Percentiles rank a stretch among this genome's conserved stretches.
These are phyloP conservation scores for Hoplias malabaricus DNA, from an alignment of 2,113 vertebrate species.

Conservation along the genomic window DNA sequence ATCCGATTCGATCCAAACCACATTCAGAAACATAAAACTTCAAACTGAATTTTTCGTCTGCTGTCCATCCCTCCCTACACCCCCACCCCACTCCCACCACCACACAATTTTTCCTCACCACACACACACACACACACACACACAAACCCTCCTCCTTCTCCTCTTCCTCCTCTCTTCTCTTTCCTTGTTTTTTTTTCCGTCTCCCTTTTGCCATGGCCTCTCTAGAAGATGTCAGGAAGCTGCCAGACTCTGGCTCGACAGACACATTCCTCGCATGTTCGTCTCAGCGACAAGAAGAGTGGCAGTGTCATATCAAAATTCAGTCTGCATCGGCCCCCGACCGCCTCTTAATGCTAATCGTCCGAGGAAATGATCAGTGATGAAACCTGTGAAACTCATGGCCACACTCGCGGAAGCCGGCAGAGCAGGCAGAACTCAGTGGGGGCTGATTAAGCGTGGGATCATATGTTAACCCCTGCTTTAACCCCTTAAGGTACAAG, in stretches of 20 bases:
- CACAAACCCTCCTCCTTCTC: background rate
- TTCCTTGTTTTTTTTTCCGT: background rate
- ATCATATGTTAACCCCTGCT: too few species aligned
- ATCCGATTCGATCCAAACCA: constrained; percentile 52
- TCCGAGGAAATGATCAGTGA: constrained; percentile 8
- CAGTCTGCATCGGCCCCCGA: constrained; percentile 21
- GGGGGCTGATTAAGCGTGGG: background rate
- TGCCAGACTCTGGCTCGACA: constrained; percentile 26
- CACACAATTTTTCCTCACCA: background rate
- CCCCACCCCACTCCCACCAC: background rate
- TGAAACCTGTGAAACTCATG: background rate
- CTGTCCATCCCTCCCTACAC: background rate
- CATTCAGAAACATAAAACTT: constrained; percentile 63
- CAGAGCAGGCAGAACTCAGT: background rate
- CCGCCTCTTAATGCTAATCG: constrained; percentile 31
- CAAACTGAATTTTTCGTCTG: constrained; percentile 36
- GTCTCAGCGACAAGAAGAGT: constrained; percentile 16
- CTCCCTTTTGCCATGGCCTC: background rate
- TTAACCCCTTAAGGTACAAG: too few species aligned
- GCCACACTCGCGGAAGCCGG: background rate
- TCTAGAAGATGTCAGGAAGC: constrained; percentile 28
- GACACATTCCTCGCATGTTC: constrained; percentile 40
- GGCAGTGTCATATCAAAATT: constrained; percentile 27
- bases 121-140: background rate
- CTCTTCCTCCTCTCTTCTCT: background rate